Evolutionary conservation across 2,113 vertebrate species (phyloP), one percentile per base, ranked within the genome.

Genomic region (Calyptommatus sinebrachiatus): DNA sequence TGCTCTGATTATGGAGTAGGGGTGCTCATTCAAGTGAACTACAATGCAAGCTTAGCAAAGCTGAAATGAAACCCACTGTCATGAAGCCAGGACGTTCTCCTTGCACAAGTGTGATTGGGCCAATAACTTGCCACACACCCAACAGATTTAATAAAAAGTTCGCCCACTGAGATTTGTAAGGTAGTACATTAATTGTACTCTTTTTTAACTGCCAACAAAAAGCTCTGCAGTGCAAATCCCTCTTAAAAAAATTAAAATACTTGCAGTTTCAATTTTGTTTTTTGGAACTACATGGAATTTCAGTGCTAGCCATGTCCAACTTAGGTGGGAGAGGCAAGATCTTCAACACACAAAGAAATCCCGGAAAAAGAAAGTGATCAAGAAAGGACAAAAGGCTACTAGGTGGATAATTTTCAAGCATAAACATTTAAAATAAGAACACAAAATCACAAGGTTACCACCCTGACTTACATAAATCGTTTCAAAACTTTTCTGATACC

Each of bases 121-220:
- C 46, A 82, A 76, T 60, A 66, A 57, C 20, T 26, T 68, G 50
- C 62, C 80, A 72, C 3, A 79, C 76, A 61, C 77, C 35, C 72
- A 63, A 83, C 1, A 61, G 63, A 86, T 72, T 83, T 79, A 73
- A 61, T 79, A 85, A 62, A 67, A 74, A 84, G 46, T 70, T 18
- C 12, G n/a, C 62, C 83, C 69, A 82, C 1, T 48, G 57, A 48
- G 77, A 72, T 72, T 84, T 83, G 79, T 85, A 88, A 75, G 78
- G 84, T 79, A 77, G 90, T 76, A 45, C 86, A 71, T 8, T 11
- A 50, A 29, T 62, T 65, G 76, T 69, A 76, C 76, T 78, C 68
- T 45, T 67, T 82, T 80, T 67, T 82, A 77, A 77, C 50, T 24
- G 84, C 63, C 67, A 88, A 66, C 24, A 72, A 16, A 63, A 41